Evolutionary conservation across 2,888 invertebrate genomes (phyloP), one percentile per base, ranked within the genome.

Genomic region (Helobdella robusta): DNA sequence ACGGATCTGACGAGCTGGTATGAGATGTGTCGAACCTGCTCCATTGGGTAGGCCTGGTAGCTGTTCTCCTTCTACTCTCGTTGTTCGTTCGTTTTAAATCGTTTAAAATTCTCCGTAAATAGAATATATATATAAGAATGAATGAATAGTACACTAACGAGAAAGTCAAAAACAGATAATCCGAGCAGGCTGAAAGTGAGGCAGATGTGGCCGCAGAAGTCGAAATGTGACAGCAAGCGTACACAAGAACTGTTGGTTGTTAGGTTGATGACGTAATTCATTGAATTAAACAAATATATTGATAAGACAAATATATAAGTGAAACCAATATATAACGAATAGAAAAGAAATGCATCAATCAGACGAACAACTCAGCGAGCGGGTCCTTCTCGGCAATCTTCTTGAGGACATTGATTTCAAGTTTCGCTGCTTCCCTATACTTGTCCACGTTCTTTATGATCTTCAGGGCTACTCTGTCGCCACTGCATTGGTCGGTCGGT

Each of bases 371-470:
- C n/a, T n/a, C n/a, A n/a, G n/a, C n/a, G n/a, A n/a, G n/a, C n/a
- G n/a, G n/a, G 84, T 98, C 97, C 79, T 89, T 88, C 76, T 89
- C 89, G 69, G 89, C 87, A 75, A 99, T 85, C 82, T 93, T 95
- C 81, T 97, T 92, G 80, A 99, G 84, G 64, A 95, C 97, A 82
- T 95, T 95, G 73, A 99, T 97, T 83, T 99, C 98, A 77, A 98
- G 84, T 83, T 93, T 94, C 73, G 98, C 98, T 74, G 98, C 98
- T 83, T 98, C 97, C 78, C 97, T 85, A 82, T 98, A 98, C 82
- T 98, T 98, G 80, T 94, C 93, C 71, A 98, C 95, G 82, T 97
- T 98, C 83, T 98, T 98, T 76, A 98, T 98, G 73, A 99, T 93
- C 83, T 98, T 98, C 81, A 98, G 83, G 77, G 98, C 98, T 56